Evolutionary conservation across 2,113 vertebrate species (phyloP).

Genomic region (Erpornis zantholeuca): DNA sequence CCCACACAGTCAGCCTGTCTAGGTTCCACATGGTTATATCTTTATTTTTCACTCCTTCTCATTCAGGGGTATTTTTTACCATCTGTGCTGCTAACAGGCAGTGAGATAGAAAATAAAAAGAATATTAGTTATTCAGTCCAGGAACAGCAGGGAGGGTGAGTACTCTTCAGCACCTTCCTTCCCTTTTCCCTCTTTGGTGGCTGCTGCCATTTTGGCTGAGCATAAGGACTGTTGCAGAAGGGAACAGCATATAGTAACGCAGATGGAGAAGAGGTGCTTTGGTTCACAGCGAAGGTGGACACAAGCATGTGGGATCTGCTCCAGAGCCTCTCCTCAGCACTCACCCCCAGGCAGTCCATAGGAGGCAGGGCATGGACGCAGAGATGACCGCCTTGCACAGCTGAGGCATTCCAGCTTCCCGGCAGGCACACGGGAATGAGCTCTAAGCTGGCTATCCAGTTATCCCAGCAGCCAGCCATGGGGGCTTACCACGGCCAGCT

Average conservation of each 20-base stretch:
- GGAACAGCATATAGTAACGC: neutral
- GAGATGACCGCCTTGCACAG: too few relatives aligned
- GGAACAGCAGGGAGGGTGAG: conserved; percentile 5
- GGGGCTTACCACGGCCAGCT: neutral
- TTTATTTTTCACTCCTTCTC: conserved; percentile 35
- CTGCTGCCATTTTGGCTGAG: neutral
- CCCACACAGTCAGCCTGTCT: conserved; percentile 23
- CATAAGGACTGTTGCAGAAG: neutral
- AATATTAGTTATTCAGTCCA: conserved; percentile 13
- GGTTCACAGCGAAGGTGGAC: neutral
- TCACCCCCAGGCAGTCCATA: fast-evolving
- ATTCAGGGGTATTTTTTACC: conserved; percentile 30
- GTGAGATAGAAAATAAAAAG: conserved; percentile 16
- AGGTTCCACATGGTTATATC: conserved; percentile 23
- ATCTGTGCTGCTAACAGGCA: conserved; percentile 50
- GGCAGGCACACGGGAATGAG: fast-evolving
- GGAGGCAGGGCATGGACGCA: neutral
- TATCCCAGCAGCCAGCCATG: neutral
- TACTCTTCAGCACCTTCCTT: neutral
- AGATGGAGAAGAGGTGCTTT: neutral
- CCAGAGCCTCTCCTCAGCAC: fast-evolving
- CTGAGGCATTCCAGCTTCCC: fast-evolving
- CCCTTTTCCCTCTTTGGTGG: neutral
- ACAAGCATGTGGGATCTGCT: fast-evolving
- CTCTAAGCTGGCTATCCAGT: fast-evolving